A percentile compares a stretch with the other conserved stretches of the same genome.
Conservation (phyloP, 2,888 invertebrate genomes). For the Phragmatobia fuliginosa region DNA sequence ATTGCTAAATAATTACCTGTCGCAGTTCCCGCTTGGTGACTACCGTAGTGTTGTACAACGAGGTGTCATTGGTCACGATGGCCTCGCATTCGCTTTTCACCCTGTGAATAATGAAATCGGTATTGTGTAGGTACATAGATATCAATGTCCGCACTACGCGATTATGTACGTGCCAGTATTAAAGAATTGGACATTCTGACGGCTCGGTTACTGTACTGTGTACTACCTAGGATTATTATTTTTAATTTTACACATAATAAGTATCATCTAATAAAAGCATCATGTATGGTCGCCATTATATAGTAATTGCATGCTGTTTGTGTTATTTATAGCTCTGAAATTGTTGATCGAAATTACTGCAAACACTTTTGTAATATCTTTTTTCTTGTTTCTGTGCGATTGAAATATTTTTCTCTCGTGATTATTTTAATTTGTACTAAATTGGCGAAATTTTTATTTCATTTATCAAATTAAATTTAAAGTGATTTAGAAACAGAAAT, state of each 20-base stretch:
- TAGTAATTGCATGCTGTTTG: not conserved
- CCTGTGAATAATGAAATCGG: conserved; percentile 67
- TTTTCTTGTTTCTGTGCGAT: not conserved
- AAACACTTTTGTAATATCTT: not conserved
- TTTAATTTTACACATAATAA: conserved; percentile 1
- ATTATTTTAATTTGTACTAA: too few relatives aligned
- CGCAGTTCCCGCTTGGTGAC: conserved; percentile 66
- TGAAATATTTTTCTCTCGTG: too few relatives aligned
- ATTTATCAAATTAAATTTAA: too few relatives aligned
- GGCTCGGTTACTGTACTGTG: conserved; percentile 1
- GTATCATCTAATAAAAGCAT: not conserved
- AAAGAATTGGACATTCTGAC: conserved; percentile 4
- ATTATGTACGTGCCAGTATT: conserved; percentile 26
- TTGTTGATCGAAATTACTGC: not conserved
- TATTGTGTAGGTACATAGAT: conserved; percentile 37
- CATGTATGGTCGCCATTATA: not conserved
- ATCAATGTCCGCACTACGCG: conserved; percentile 26
- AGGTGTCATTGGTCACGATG: conserved; percentile 74
- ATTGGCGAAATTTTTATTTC: too few relatives aligned
- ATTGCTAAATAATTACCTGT: conserved; percentile 65
- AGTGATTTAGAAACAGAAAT: not conserved
- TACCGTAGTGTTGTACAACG: conserved; percentile 66
- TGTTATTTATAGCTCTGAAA: not conserved
- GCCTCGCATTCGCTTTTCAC: conserved; percentile 82
- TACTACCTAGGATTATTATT: conserved; percentile 5